A percentile compares a stretch with the other conserved stretches of the same genome.
phyloP scores from a whole-genome alignment of 2,113 vertebrate species.

The Pluvialis apricaria region DNA sequence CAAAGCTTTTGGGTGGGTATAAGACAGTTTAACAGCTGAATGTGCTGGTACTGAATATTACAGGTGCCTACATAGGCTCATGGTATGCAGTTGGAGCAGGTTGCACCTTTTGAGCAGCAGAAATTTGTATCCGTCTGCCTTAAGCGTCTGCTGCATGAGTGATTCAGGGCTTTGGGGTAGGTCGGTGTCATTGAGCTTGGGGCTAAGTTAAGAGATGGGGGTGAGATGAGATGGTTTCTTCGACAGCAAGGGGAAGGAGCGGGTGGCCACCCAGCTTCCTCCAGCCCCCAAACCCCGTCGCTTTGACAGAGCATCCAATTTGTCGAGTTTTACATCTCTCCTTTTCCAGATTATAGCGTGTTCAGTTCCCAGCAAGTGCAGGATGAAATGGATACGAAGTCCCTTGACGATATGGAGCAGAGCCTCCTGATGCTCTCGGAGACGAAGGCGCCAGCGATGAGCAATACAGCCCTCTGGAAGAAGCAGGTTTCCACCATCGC shows the following conservation, averaged over 20 bases:
- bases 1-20: background rate
- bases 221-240: background rate
- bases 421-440: constrained; percentile 85
- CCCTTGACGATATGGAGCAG: constrained; percentile 85
- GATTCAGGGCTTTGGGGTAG: background rate
- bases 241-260: background rate
- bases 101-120: background rate
- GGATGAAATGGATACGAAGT: constrained; percentile 77
- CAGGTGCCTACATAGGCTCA: background rate
- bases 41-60: background rate
- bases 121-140: background rate
- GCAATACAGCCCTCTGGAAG: constrained; percentile 83
- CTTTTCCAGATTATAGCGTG: constrained; percentile 86
- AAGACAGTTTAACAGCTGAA: background rate
- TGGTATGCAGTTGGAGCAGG: background rate
- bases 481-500: constrained; percentile 88
- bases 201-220: background rate
- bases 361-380: constrained; percentile 84
- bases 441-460: constrained; percentile 66
- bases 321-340: background rate
- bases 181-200: background rate
- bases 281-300: background rate
- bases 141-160: fast-evolving
- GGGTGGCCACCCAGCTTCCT: background rate
- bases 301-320: background rate